Base-by-base conservation (phyloP, 1,140 invertebrate genomes). In the Megalopta genalis region DNA sequence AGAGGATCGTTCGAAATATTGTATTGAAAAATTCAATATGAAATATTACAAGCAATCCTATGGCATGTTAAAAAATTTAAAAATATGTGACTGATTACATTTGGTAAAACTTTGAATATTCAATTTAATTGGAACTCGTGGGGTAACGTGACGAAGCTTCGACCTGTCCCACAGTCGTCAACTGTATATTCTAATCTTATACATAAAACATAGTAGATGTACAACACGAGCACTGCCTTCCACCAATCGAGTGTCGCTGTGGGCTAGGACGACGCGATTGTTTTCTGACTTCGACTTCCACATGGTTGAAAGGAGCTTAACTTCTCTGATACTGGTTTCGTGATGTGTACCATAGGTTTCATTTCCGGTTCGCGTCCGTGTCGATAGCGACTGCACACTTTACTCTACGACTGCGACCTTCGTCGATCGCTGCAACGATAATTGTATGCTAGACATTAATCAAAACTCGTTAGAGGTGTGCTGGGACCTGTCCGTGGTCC, bases 141-240 rank as follows among this genome's bases (percentile, higher is more conserved):
- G 10, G 42, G 12, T 16, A 21, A 79, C 39, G 54, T 74, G 81
- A 77, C 2, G 23, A 63, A 60, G 39, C 57, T 49, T 78, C 81
- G 87, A 83, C 77, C 83, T 85, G 79, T 88, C 83, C 86, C 87
- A 81, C 71, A 87, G 78, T 74, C 63, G 42, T 66, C 75, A 83
- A 74, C 85, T 76, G 68, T 86, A 84, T 79, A 84, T 86, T 82
- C 62, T 86, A 86, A 85, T 78, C 75, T 86, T 84, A 83, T 83
- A 83, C 27, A 57, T 64, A 79, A 66, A 80, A 75, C 65, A 71
- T 76, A 86, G 32, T 62, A 85, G 81, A 85, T 64, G 76, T 87
- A 86, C 82, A 82, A 87, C 74, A 85, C 84, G 82, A 90, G 84
- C 88, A 90, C 89, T 90, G 89, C 89, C 89, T 90, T 90, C 86